These are phyloP conservation scores for Phaethornis superciliosus DNA, from an alignment of 2,113 vertebrate genomes.

Conservation along the genomic window DNA sequence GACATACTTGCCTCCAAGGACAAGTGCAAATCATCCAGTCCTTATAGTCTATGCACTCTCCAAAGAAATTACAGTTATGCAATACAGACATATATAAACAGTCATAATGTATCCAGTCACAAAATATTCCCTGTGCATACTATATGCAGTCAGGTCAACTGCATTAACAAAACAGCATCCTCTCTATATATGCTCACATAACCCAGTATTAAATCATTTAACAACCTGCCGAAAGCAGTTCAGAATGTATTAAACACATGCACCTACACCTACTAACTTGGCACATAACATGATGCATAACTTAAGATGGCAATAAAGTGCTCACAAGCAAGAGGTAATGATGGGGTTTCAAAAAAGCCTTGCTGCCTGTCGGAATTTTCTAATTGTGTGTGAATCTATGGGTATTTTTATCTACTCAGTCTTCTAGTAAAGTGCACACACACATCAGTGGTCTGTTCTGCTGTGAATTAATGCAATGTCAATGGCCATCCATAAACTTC, in stretches of 20 bases:
- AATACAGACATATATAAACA: not conserved
- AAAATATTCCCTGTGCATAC: not conserved
- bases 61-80: not conserved
- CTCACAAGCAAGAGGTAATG: not conserved
- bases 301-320: conserved; percentile 8
- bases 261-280: conserved; percentile 48
- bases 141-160: conserved; percentile 26
- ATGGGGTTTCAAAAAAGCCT: conserved; percentile 20
- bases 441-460: not conserved
- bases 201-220: conserved; percentile 54
- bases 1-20: not conserved
- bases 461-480: not conserved
- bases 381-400: not conserved
- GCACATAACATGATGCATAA: conserved; percentile 53
- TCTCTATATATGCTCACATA: not conserved
- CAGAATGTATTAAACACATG: conserved; percentile 47
- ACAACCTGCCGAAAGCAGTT: conserved; percentile 24
- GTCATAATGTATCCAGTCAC: not conserved
- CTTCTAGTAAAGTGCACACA: not conserved
- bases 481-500: not conserved
- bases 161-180: conserved; percentile 40
- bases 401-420: not conserved
- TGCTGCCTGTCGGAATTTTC: not conserved
- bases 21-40: not conserved
- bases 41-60: not conserved